phyloP scores from a whole-genome alignment of 1,140 invertebrate species.

The Atta texana region DNA sequence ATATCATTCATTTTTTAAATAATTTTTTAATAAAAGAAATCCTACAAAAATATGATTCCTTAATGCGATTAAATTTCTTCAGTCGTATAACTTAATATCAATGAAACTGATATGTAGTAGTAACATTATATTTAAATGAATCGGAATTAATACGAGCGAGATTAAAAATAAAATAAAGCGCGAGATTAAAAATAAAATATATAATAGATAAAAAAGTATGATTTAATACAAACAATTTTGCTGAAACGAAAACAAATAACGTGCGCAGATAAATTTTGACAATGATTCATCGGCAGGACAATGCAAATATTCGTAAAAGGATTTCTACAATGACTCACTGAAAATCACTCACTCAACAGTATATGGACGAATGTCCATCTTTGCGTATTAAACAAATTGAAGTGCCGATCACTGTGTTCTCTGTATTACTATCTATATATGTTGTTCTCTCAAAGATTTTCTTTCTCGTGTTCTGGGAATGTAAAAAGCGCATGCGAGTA shows the following conservation, averaged over 20 bases:
- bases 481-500: neutral
- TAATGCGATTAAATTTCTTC: neutral
- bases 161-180: neutral
- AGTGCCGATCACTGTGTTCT: slow-evolving; percentile 22
- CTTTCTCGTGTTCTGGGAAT: neutral
- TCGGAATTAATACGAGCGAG: neutral
- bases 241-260: neutral
- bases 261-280: slow-evolving; percentile 6
- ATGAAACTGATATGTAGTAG: neutral
- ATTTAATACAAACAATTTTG: slow-evolving; percentile 3
- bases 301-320: slow-evolving; percentile 29
- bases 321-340: slow-evolving; percentile 29
- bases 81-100: neutral
- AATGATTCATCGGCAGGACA: slow-evolving; percentile 25
- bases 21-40: neutral
- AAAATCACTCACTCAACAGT: slow-evolving; percentile 17
- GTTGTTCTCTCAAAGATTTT: slow-evolving; percentile 25
- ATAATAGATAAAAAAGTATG: neutral
- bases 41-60: neutral
- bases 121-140: neutral
- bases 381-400: slow-evolving; percentile 30
- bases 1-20: neutral
- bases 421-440: neutral
- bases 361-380: slow-evolving; percentile 19
- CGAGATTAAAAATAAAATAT: neutral